Conservation (phyloP, 2,113 vertebrate genomes). For the Urocitellus parryii region DNA sequence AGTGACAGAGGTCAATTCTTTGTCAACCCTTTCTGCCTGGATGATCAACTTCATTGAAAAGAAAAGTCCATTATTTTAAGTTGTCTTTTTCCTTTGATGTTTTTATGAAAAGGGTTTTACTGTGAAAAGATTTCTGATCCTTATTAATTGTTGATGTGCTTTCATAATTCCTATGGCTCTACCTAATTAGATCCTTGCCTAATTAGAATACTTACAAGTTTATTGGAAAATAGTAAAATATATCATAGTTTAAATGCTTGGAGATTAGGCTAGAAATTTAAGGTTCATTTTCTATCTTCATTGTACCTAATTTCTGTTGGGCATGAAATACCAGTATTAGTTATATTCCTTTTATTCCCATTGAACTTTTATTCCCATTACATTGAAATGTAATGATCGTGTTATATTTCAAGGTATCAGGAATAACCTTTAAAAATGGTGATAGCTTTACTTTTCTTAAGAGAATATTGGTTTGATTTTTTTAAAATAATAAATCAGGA, state of each 20-base stretch:
- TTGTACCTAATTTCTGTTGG: constrained; percentile 25
- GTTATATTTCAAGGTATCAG: background rate
- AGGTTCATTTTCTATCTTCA: constrained; percentile 37
- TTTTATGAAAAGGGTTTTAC: background rate
- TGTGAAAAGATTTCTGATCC: constrained; percentile 51
- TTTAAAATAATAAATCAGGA: background rate
- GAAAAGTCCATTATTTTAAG: constrained; percentile 54
- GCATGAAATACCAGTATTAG: constrained; percentile 22
- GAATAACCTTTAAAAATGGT: constrained; percentile 48
- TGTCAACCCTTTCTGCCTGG: constrained; percentile 17
- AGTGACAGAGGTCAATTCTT: constrained; percentile 12
- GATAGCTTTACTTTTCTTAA: constrained; percentile 58
- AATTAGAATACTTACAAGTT: constrained; percentile 37
- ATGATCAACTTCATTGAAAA: constrained; percentile 32
- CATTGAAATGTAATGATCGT: background rate
- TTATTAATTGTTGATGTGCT: constrained; percentile 55
- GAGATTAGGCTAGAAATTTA: constrained; percentile 38
- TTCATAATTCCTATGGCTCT: constrained; percentile 50
- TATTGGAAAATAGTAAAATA: constrained; percentile 34
- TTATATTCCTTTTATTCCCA: constrained; percentile 13
- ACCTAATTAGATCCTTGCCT: background rate
- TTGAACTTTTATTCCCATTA: background rate
- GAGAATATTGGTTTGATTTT: constrained; percentile 33
- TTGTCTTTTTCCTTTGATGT: constrained; percentile 44
- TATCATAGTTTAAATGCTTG: constrained; percentile 35